Evolutionary conservation across 1,140 invertebrate genomes (phyloP), one percentile per base, ranked within the genome.

Genomic region (Gryon sp.): DNA sequence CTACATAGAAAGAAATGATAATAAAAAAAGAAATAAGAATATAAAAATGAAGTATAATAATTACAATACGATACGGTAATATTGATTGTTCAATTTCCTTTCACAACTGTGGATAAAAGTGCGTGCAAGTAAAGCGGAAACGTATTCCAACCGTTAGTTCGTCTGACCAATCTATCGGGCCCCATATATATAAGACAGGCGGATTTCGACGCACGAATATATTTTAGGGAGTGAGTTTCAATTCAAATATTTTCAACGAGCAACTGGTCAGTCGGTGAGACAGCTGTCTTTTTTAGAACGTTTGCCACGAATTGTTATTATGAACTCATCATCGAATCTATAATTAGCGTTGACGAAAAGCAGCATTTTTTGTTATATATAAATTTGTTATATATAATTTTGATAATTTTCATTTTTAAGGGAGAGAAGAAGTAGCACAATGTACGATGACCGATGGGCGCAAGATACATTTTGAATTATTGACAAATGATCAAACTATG

Each of bases 271-370:
- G 66, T 81, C 40, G 50, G 50, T 20, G 69, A 65, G 83, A 83
- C 87, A 89, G 87, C 87, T 89, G 87, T 82, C 80, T 78, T 76
- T n/a, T 81, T 83, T 82, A 74, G 41, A 76, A 32, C 45, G 22
- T 48, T 78, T 76, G 57, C 60, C 52, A 59, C 63, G 68, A 77
- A 78, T 55, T 63, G 59, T 45, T 41, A 12, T 60, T 73, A 57
- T 14, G 12, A 45, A 41, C 63, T 75, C 69, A 66, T 76, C 65
- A 69, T 66, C 45, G 32, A 26, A 66, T 40, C 5, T 48, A 45
- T 59, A 68, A 74, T 74, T 63, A 63, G 53, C 43, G 16, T 32
- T 15, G 15, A 45, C 15, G 16, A 63, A 76, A 45, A 45, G 66
- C 62, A 72, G 40, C 19, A 22, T 18, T 38, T 14, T 12, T 32